Evolutionary conservation across 2,797 vertebrate genomes (phyloP).

Genomic region (Myripristis jacobus): DNA sequence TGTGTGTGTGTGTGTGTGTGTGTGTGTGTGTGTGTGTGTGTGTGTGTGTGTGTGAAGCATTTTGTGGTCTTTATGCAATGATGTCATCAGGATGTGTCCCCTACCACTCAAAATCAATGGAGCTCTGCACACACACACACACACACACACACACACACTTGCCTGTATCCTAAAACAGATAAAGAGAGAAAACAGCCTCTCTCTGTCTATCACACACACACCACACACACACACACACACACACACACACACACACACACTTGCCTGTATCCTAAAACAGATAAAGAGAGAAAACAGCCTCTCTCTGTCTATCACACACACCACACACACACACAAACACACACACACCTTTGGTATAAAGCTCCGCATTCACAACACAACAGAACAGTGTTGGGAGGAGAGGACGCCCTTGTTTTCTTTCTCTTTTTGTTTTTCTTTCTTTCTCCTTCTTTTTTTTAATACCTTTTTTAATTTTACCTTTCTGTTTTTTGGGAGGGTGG

Average conservation of each 20-base stretch:
- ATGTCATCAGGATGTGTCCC: conserved; percentile 4
- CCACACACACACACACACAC: too few relatives aligned
- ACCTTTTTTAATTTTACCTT: too few relatives aligned
- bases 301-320: too few relatives aligned
- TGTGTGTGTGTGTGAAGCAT: too few relatives aligned
- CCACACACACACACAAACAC: too few relatives aligned
- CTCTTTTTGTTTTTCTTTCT: neutral
- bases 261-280: too few relatives aligned
- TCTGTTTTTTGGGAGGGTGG: too few relatives aligned
- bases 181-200: too few relatives aligned
- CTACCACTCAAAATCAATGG: conserved; percentile 7
- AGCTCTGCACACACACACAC: neutral
- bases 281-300: too few relatives aligned
- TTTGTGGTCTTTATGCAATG: neutral
- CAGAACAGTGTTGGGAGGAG: neutral
- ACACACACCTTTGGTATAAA: neutral
- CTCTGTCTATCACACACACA: too few relatives aligned
- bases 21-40: neutral
- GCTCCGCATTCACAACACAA: conserved; percentile 6
- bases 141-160: neutral
- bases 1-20: neutral
- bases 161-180: too few relatives aligned
- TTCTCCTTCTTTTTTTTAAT: neutral
- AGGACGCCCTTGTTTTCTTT: neutral
- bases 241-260: neutral